Conservation (phyloP, 2,888 invertebrate genomes). For the Amblyteles armatorius region DNA sequence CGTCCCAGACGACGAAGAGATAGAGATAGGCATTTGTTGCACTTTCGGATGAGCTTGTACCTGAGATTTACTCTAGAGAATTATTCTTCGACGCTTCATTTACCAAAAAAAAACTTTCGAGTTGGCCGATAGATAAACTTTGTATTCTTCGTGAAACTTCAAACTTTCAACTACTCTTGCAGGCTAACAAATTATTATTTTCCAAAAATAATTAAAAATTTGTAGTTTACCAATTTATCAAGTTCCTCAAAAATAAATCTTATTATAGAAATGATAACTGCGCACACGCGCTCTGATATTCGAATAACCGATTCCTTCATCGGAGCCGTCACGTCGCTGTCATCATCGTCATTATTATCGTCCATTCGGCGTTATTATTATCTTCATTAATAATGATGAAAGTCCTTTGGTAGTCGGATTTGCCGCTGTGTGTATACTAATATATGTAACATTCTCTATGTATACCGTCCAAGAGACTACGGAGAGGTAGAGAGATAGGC, state of each 20-base stretch:
- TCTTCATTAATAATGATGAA: slow-evolving; percentile 50
- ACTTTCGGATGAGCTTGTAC: too few species aligned
- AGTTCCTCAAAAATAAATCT: not conserved
- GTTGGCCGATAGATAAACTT: too few species aligned
- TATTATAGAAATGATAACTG: not conserved
- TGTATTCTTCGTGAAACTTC: too few species aligned
- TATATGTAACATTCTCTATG: not conserved
- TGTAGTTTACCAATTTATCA: not conserved
- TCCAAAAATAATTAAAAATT: not conserved
- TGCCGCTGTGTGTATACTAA: not conserved
- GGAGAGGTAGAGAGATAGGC: slow-evolving; percentile 41
- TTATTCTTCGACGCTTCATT: too few species aligned
- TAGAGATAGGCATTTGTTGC: slow-evolving; percentile 16
- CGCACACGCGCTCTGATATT: slow-evolving; percentile 30
- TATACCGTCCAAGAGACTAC: slow-evolving; percentile 28
- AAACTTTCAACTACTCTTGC: too few species aligned
- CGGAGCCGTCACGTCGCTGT: slow-evolving; percentile 17
- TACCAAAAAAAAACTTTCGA: too few species aligned
- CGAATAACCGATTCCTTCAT: slow-evolving; percentile 31
- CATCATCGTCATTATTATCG: slow-evolving; percentile 47
- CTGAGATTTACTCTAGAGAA: too few species aligned
- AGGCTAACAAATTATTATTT: not conserved
- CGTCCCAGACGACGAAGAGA: slow-evolving; percentile 16
- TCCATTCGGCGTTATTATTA: slow-evolving; percentile 46
- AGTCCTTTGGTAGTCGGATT: slow-evolving; percentile 10